Base-by-base conservation (phyloP, 1,140 invertebrate species). In the Sycophila sp. region DNA sequence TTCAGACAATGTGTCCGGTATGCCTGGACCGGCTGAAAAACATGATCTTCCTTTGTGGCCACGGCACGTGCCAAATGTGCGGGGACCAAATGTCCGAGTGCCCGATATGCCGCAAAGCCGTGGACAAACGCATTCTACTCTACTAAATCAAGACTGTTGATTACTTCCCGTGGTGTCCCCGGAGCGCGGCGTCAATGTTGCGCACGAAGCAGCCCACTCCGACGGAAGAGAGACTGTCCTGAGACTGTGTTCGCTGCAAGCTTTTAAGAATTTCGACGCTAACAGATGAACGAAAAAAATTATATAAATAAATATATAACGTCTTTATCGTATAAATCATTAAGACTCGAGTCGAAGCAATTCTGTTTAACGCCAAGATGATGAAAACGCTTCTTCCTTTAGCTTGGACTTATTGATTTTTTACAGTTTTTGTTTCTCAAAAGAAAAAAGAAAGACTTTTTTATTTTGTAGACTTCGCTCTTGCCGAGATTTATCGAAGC, bases 41-140 rank as follows among this genome's bases (percentile, higher is more conserved):
- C 85, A 98, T 99, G 96, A 97, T 98, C 75, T 99, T 98, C 87
- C 89, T 98, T 4, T 99, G 97, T 85, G 97, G 97, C 8, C 97
- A 99, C 86, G 97, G 96, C 59, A 95, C 96, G 28, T 99, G 97
- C 84, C 97, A 99, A 87, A 96, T 97, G 93, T 99, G 97, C 87
- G 97, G 97, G 13, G 97, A 99, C 88, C 91, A 96, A 73, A 98
- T 99, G 91, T 92, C 92, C 60, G 96, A 98, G 77, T 99, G 97
- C 84, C 97, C 97, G 7, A 99, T 99, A 78, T 99, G 97, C 85
- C 90, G 97, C 65, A 98, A 99, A 86, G 90, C 93, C 59, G 96
- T 99, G 19, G 96, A 98, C 83, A 97, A 97, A 83, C 89, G 96
- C 71, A 98, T 99, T 80, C 87, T 99, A 32, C 90, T 99, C 2